These are phyloP conservation scores for Campoletis raptor DNA, from an alignment of 2,888 invertebrate genomes.

Conservation along the genomic window DNA sequence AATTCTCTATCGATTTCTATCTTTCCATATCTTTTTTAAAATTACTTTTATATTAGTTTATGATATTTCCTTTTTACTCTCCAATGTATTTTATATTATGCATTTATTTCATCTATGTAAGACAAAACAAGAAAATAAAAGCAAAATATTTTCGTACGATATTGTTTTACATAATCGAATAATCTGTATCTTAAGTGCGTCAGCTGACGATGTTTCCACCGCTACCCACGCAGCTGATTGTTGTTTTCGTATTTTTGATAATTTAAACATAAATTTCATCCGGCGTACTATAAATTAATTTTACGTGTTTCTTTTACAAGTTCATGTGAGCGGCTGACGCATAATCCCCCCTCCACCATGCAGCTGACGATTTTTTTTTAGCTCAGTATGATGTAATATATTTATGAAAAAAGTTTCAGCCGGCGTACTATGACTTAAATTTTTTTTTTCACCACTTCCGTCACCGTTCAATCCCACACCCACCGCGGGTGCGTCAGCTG, in stretches of 20 bases:
- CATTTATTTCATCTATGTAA: not conserved
- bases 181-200: conserved; percentile 11
- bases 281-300: conserved; percentile 9
- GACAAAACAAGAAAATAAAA: too few relatives aligned
- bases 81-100: conserved; percentile 8
- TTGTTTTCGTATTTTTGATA: conserved; percentile 10
- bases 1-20: not conserved
- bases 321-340: conserved; percentile 53
- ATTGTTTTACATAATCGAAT: conserved; percentile 18
- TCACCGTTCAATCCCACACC: conserved; percentile 2
- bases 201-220: conserved; percentile 34
- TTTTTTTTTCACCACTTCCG: conserved; percentile 8
- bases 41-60: not conserved
- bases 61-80: not conserved
- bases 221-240: conserved; percentile 8
- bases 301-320: conserved; percentile 26
- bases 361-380: conserved; percentile 53
- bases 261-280: conserved; percentile 5
- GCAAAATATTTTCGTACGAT: too few relatives aligned
- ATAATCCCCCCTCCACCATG: conserved; percentile 36
- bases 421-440: conserved; percentile 17
- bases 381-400: not conserved
- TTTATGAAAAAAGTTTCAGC: conserved; percentile 27
- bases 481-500: conserved; percentile 29
- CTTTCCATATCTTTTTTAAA: not conserved